A percentile compares a stretch with the other conserved stretches of the same genome.
Evolutionary conservation across 2,797 vertebrate species (phyloP).

Genomic region (Clarias platycephalus): DNA sequence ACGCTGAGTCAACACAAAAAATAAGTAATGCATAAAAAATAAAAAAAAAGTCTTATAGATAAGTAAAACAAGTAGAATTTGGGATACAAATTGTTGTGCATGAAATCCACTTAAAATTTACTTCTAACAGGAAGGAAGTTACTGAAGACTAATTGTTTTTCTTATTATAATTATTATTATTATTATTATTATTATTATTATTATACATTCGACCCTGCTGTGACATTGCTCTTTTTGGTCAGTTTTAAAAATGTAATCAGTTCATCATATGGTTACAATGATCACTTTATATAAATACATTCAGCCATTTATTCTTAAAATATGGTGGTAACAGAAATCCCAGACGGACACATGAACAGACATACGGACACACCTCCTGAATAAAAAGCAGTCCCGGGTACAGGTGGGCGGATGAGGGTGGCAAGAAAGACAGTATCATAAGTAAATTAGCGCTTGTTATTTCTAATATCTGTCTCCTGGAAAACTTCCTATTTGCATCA

Average conservation of each 20-base stretch:
- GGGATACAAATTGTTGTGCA: not conserved
- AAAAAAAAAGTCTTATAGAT: not conserved
- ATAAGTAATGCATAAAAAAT: not conserved
- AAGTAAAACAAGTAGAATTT: not conserved
- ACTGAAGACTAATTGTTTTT: no score
- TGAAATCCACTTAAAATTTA: not conserved
- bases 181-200: no score
- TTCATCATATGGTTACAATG: not conserved
- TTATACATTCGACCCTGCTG: not conserved
- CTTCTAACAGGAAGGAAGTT: not conserved
- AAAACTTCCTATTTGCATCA: constrained; percentile 49
- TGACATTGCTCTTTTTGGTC: not conserved
- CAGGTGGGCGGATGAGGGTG: not conserved
- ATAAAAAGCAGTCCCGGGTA: not conserved
- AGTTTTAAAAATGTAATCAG: not conserved
- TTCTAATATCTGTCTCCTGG: not conserved
- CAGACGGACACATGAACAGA: not conserved
- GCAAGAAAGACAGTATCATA: not conserved
- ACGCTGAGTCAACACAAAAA: not conserved
- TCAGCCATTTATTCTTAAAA: not conserved
- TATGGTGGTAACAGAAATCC: not conserved
- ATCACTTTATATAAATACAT: not conserved
- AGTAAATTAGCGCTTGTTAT: constrained; percentile 2
- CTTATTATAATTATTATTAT: no score
- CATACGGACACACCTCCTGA: not conserved